Evolutionary conservation across 2,797 vertebrate species (phyloP), one percentile per base, ranked within the genome.

Genomic region (Telmatherina bonti): DNA sequence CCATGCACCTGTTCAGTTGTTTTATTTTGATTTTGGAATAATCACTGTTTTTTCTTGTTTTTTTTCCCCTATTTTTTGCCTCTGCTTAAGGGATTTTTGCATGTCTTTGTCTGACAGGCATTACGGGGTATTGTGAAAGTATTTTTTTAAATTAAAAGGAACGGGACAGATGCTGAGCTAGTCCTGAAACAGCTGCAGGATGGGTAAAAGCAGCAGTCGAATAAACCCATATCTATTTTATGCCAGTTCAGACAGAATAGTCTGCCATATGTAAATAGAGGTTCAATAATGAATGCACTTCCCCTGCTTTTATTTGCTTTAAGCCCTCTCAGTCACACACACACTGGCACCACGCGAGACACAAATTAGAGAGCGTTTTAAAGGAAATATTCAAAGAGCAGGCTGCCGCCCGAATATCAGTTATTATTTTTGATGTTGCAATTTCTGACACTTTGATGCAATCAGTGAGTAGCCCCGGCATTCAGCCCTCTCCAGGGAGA

Each of bases 361-460:
- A 93, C 91, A 95, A 94, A 95, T 95, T 94, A 94, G 93, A 95
- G 93, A 94, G 93, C 92, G 85, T 95, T 96, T 96, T 95, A 94
- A 94, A 93, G 88, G 92, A 94, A 94, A 94, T 93, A 94, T 94
- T 94, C 94, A 93, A 94, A 95, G 93, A 83, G 88, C 87, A 92
- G 91, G 89, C 87, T 89, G 92, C 92, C 81, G 87, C 93, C 87
- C 78, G 91, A 94, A 95, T 94, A 95, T 95, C 94, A 95, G 94
- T 95, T 95, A 95, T 95, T 95, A 95, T 95, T 95, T 95, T 95
- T 95, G 95, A 95, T 95, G 95, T 93, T 94, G 94, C 94, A 95
- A 95, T 95, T 94, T 95, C 94, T 94, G 92, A 92, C 92, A 92
- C 93, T 95, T 93, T 94, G 93, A 95, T 95, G 94, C 91, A 93